Evolutionary conservation across 2,797 vertebrate species (phyloP), one percentile per base, ranked within the genome.

Genomic region (Liasis olivaceus): DNA sequence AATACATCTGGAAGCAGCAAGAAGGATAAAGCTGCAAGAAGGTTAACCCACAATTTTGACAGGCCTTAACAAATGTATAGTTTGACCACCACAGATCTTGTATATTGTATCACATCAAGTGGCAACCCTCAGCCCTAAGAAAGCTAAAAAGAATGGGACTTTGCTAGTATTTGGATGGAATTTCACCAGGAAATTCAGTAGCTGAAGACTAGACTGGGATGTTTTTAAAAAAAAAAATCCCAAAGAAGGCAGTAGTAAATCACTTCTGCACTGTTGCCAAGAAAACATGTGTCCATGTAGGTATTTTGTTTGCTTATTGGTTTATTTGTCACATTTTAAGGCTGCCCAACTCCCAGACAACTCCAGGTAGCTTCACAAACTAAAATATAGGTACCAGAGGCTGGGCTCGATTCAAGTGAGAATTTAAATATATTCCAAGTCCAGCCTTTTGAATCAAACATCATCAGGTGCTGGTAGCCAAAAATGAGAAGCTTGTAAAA

Each of bases 391-490:
- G 36, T 36, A 81, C 36, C 72, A 81, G 20, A 81, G 4, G 36
- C 20, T 81, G 20, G 8, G 20, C 20, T 77, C 12, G 0, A 24
- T 81, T 81, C 72, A 81, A 81, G 72, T 47, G 20, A 47, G 36
- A 24, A 47, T 47, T 81, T 47, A 81, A 90, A 90, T 69, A 36
- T 4, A 14, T 90, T 69, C 89, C 28, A 91, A 36, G 1, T 59
- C 9, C 11, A 0, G 2, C 15, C 94, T 84, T 93, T 1, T 63
- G 87, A 95, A 94, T 92, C 3, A 85, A 81, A 93, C 1, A 92
- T 89, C 2, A 92, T 89, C 24, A 86, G 63, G 22, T 93, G 92
- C 81, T 63, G 12, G 12, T 36, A 72, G 3, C 36, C 36, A 47
- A 77, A 51, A 81, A 81, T 24, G 3, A 81, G 20, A 8, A 47